These are phyloP conservation scores for Rosalia funebris DNA, from an alignment of 2,888 invertebrate species.

Conservation along the genomic window DNA sequence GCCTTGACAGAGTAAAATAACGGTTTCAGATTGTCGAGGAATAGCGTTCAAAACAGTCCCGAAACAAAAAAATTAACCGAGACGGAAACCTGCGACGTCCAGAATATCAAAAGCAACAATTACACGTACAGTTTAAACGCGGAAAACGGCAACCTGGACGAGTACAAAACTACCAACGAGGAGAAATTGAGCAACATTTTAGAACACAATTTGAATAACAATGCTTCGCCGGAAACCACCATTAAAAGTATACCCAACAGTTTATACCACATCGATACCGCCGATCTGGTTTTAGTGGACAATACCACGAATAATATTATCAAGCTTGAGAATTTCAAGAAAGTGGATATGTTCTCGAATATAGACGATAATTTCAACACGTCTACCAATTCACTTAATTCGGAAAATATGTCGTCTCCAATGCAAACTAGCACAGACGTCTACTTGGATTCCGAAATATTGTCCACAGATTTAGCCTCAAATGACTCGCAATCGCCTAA, in stretches of 20 bases:
- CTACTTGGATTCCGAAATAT: slow-evolving; percentile 62
- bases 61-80: slow-evolving; percentile 28
- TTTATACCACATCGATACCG: slow-evolving; percentile 47
- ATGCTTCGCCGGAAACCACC: slow-evolving; percentile 39
- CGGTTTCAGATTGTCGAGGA: slow-evolving; percentile 38
- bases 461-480: slow-evolving; percentile 61
- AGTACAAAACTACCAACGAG: slow-evolving; percentile 30
- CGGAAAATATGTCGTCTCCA: slow-evolving; percentile 64
- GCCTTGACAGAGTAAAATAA: slow-evolving; percentile 5
- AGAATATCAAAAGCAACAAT: slow-evolving; percentile 29
- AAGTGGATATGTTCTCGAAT: slow-evolving; percentile 49
- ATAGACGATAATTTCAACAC: slow-evolving; percentile 60
- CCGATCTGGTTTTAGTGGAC: slow-evolving; percentile 51
- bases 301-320: slow-evolving; percentile 56
- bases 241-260: slow-evolving; percentile 34
- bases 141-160: slow-evolving; percentile 38
- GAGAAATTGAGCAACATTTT: slow-evolving; percentile 28
- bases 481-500: slow-evolving; percentile 64
- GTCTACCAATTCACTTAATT: slow-evolving; percentile 63
- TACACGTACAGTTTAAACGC: slow-evolving; percentile 31
- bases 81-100: slow-evolving; percentile 25
- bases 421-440: slow-evolving; percentile 66
- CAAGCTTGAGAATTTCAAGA: slow-evolving; percentile 54
- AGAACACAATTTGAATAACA: slow-evolving; percentile 43
- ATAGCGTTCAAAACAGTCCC: slow-evolving; percentile 30